phyloP scores from a whole-genome alignment of 2,888 invertebrate genomes.

The Reticulitermes lucifugus region DNA sequence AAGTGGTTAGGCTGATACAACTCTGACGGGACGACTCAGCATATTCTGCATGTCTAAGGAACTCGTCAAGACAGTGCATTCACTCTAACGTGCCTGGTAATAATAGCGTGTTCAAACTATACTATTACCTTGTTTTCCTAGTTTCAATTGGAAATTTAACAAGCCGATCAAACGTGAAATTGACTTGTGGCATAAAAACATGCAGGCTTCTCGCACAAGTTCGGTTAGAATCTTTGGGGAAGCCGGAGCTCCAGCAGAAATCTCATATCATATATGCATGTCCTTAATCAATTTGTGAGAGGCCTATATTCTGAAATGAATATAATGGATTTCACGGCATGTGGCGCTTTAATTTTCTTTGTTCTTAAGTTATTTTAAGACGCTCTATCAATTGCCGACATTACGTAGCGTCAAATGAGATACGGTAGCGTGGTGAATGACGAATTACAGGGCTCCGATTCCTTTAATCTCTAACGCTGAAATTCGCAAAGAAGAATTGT shows the following conservation, averaged over 20 bases:
- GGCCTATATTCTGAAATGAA: too few relatives aligned
- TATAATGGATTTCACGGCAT: too few relatives aligned
- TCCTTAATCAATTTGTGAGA: too few relatives aligned
- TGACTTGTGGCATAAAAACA: conserved; percentile 38
- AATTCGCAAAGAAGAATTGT: too few relatives aligned
- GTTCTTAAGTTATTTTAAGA: too few relatives aligned
- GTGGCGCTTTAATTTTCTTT: too few relatives aligned
- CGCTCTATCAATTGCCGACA: too few relatives aligned
- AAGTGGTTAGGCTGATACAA: not conserved
- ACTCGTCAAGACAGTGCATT: not conserved
- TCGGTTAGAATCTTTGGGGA: not conserved
- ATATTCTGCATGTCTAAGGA: not conserved
- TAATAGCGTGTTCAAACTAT: conserved; percentile 29
- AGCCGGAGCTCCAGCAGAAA: not conserved
- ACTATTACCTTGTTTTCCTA: conserved; percentile 43
- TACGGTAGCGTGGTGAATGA: too few relatives aligned
- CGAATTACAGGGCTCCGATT: too few relatives aligned
- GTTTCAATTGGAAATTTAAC: conserved; percentile 52
- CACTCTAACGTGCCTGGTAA: not conserved
- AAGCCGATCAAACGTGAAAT: conserved; percentile 53
- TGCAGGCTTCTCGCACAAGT: not conserved
- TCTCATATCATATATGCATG: too few relatives aligned
- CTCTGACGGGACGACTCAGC: not conserved
- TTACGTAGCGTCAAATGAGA: too few relatives aligned
- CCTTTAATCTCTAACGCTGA: too few relatives aligned